Evolutionary conservation across 2,888 invertebrate genomes (phyloP).

Genomic region (Ceraclea dissimilis): DNA sequence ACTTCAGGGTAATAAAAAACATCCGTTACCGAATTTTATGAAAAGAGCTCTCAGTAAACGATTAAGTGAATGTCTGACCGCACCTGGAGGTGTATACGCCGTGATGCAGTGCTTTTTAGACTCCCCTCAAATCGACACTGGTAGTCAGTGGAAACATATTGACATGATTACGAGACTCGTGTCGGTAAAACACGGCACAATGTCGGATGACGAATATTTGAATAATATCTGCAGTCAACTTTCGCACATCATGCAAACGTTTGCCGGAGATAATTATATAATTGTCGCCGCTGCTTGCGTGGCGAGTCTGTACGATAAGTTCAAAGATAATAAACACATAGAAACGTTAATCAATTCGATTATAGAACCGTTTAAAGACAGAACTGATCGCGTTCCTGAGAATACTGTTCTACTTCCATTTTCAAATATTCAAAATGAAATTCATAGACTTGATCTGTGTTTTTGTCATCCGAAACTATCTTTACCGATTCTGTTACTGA

Average conservation of each 20-base stretch:
- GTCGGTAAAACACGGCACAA: conserved; percentile 44
- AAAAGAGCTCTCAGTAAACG: conserved; percentile 52
- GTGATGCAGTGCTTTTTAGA: conserved; percentile 60
- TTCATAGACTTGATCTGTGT: conserved; percentile 38
- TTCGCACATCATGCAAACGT: conserved; percentile 37
- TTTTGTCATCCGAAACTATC: conserved; percentile 33
- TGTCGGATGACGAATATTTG: conserved; percentile 45
- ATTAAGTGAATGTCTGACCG: conserved; percentile 51
- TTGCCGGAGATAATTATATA: conserved; percentile 39
- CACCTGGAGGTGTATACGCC: conserved; percentile 56
- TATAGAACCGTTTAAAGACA: conserved; percentile 28
- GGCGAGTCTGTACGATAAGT: conserved; percentile 44
- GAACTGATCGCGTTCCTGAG: too few relatives aligned
- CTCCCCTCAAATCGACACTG: conserved; percentile 45
- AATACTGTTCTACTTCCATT: too few relatives aligned
- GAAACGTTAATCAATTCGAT: conserved; percentile 36
- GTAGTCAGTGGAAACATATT: conserved; percentile 59
- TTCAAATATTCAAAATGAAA: conserved; percentile 27
- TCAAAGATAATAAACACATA: conserved; percentile 36
- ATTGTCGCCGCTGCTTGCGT: conserved; percentile 51
- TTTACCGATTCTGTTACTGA: conserved; percentile 36
- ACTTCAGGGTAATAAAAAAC: conserved; percentile 47
- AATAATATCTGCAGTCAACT: conserved; percentile 48
- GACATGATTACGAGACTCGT: conserved; percentile 60
- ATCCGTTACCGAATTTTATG: conserved; percentile 55